phyloP scores from a whole-genome alignment of 2,113 vertebrate genomes.

The Tragelaphus buxtoni region DNA sequence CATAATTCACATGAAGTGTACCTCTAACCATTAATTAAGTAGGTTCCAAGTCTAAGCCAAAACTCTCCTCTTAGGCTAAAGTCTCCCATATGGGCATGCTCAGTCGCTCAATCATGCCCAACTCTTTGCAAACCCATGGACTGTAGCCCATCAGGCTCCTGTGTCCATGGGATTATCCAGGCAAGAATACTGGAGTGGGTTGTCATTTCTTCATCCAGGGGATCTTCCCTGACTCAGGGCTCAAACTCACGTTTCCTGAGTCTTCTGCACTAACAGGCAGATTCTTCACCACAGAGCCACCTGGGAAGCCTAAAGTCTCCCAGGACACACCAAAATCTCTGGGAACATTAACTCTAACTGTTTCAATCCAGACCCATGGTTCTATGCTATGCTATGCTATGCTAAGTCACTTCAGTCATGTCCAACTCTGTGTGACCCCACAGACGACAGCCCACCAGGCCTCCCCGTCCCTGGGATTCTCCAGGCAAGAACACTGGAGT shows the following conservation, averaged over 20 bases:
- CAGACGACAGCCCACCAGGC: too few relatives aligned
- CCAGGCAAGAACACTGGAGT: too few relatives aligned
- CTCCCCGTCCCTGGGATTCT: too few relatives aligned
- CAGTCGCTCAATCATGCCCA: background rate
- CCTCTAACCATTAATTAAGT: background rate
- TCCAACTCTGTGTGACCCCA: too few relatives aligned
- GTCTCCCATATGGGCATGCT: background rate
- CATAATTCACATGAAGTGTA: background rate
- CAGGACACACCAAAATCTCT: background rate
- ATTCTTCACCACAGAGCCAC: background rate
- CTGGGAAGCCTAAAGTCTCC: background rate
- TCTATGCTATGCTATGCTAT: background rate
- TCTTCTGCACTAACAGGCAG: background rate
- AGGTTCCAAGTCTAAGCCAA: background rate
- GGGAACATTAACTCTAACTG: background rate
- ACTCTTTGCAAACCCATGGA: background rate
- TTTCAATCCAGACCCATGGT: background rate
- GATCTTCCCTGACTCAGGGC: background rate
- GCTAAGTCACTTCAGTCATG: too few relatives aligned
- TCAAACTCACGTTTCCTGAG: background rate
- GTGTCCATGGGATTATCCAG: background rate
- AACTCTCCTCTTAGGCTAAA: background rate
- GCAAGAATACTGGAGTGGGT: background rate
- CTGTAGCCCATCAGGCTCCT: background rate
- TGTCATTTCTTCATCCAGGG: background rate